These are phyloP conservation scores for Dasyornis broadbenti DNA, from an alignment of 2,113 vertebrate species.

Conservation along the genomic window DNA sequence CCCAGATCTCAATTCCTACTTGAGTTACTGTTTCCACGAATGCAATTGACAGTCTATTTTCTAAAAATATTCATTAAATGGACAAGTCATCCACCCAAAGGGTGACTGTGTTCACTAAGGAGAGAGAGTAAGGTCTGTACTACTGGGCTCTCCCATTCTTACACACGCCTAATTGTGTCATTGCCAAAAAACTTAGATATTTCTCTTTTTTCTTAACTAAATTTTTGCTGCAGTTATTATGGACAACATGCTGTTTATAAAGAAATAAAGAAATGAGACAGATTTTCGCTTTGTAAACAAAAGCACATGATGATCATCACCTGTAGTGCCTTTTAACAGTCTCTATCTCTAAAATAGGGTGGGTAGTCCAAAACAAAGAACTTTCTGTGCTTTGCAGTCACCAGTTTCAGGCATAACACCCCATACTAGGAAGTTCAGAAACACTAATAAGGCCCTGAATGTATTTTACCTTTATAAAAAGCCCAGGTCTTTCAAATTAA, in stretches of 20 bases:
- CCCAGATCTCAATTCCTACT: not conserved
- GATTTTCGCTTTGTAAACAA: not conserved
- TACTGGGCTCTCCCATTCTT: not conserved
- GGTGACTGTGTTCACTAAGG: not conserved
- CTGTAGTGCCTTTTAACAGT: not conserved
- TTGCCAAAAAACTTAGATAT: not conserved
- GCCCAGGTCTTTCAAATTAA: not conserved
- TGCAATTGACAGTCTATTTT: not conserved
- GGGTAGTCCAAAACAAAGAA: not conserved
- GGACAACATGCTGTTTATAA: not conserved
- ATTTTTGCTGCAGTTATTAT: not conserved
- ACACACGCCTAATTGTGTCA: not conserved
- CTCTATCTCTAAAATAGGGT: not conserved
- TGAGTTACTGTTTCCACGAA: not conserved
- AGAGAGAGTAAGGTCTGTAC: not conserved
- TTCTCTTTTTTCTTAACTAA: not conserved
- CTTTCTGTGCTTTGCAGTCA: not conserved
- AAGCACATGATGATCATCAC: not conserved
- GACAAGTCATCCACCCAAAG: not conserved
- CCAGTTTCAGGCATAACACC: not conserved
- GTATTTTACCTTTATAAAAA: not conserved
- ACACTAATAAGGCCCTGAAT: not conserved
- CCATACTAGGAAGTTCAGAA: slow-evolving; percentile 4
- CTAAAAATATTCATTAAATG: not conserved
- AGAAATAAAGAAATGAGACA: not conserved